These are phyloP conservation scores for Strix uralensis DNA, from an alignment of 2,113 vertebrate species.

Conservation along the genomic window DNA sequence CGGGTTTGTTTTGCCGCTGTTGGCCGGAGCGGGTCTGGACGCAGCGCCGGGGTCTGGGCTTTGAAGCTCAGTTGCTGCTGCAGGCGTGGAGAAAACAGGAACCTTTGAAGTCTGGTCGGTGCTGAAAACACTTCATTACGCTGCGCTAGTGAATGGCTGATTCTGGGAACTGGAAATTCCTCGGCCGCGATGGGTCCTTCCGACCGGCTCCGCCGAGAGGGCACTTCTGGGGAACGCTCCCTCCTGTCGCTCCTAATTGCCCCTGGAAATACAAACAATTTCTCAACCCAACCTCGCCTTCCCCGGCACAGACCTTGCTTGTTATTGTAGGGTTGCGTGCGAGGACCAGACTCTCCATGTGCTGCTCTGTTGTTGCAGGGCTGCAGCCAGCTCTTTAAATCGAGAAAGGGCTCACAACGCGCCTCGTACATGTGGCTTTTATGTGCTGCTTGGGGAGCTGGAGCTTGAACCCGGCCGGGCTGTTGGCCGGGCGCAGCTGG, in stretches of 20 bases:
- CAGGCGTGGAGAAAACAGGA: neutral
- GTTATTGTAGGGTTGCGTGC: neutral
- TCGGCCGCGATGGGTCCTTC: neutral
- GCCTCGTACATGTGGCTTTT: rapidly evolving
- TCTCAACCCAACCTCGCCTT: neutral
- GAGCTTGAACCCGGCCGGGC: neutral
- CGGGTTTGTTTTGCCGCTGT: rapidly evolving
- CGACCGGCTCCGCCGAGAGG: neutral
- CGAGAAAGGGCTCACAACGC: neutral
- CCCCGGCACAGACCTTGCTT: neutral
- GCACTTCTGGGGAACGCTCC: neutral
- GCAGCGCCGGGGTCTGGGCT: neutral
- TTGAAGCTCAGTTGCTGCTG: neutral
- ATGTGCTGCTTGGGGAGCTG: neutral
- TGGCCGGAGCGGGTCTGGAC: neutral
- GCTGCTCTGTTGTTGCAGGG: neutral
- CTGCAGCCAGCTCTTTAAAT: neutral
- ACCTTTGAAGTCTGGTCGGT: neutral
- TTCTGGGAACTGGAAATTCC: neutral
- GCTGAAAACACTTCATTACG: neutral
- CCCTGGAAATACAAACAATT: neutral
- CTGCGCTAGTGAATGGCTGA: neutral
- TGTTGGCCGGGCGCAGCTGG: neutral
- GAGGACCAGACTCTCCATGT: neutral
- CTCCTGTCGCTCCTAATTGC: neutral